Conservation (phyloP, 2,113 vertebrate genomes). For the Podarcis muralis region DNA sequence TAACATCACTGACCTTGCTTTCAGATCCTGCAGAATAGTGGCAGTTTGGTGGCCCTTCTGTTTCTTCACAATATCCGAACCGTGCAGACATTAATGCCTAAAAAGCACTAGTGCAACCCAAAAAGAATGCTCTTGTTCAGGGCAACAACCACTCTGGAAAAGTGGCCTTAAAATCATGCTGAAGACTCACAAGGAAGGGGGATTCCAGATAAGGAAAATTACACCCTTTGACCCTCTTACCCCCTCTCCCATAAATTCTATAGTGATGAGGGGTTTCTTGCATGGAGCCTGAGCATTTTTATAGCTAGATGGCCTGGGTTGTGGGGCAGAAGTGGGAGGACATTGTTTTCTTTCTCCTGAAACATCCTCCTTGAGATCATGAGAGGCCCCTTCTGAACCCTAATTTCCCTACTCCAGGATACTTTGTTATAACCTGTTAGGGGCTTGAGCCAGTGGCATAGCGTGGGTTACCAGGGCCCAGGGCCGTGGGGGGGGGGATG, state of each 20-base stretch:
- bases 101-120: too few species aligned
- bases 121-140: not conserved
- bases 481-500: too few species aligned
- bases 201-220: too few species aligned
- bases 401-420: not conserved
- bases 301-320: too few species aligned
- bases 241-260: too few species aligned
- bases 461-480: too few species aligned
- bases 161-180: not conserved
- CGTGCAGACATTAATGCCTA: too few species aligned
- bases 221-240: too few species aligned
- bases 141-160: not conserved
- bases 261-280: too few species aligned
- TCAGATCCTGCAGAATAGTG: too few species aligned
- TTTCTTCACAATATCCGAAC: not conserved
- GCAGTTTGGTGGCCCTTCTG: not conserved
- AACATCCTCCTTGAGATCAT: not conserved
- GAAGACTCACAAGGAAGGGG: not conserved
- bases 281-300: too few species aligned
- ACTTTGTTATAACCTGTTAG: not conserved
- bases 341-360: not conserved
- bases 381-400: not conserved
- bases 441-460: not conserved
- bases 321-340: not conserved
- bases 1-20: too few species aligned